phyloP scores from a whole-genome alignment of 2,888 invertebrate genomes.

The Kuschelorhynchus macadamiae region DNA sequence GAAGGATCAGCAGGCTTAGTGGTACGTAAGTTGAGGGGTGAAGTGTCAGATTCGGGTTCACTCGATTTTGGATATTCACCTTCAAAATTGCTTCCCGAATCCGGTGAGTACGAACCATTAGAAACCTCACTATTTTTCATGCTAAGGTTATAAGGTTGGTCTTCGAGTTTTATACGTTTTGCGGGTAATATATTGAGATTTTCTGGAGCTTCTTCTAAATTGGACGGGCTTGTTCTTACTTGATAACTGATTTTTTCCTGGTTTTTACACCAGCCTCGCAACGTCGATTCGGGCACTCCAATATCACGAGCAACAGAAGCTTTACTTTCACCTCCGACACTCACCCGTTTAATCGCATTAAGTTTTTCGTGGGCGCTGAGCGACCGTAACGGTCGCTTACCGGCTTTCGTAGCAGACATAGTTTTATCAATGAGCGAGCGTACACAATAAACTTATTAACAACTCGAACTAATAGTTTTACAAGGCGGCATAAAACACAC shows the following conservation, averaged over 20 bases:
- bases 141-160: constrained; percentile 64
- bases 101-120: constrained; percentile 49
- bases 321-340: constrained; percentile 88
- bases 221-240: constrained; percentile 27
- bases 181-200: constrained; percentile 68
- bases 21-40: constrained; percentile 60
- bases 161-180: constrained; percentile 58
- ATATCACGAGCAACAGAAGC: constrained; percentile 89
- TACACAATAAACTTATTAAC: constrained; percentile 24
- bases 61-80: constrained; percentile 47
- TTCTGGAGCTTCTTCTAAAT: constrained; percentile 71
- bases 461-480: constrained; percentile 34
- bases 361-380: constrained; percentile 85
- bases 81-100: constrained; percentile 36
- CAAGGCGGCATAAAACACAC: constrained; percentile 45
- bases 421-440: constrained; percentile 31
- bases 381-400: constrained; percentile 84
- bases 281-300: constrained; percentile 88
- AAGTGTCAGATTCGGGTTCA: constrained; percentile 65
- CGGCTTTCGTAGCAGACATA: constrained; percentile 75
- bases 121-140: constrained; percentile 52
- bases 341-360: constrained; percentile 85
- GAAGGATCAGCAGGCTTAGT: constrained; percentile 11
- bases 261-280: constrained; percentile 91
- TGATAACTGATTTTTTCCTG: constrained; percentile 81